A percentile compares a stretch with the other conserved stretches of the same genome.
These are phyloP conservation scores for Syngnathus acus DNA, from an alignment of 2,797 vertebrate genomes.

Conservation along the genomic window DNA sequence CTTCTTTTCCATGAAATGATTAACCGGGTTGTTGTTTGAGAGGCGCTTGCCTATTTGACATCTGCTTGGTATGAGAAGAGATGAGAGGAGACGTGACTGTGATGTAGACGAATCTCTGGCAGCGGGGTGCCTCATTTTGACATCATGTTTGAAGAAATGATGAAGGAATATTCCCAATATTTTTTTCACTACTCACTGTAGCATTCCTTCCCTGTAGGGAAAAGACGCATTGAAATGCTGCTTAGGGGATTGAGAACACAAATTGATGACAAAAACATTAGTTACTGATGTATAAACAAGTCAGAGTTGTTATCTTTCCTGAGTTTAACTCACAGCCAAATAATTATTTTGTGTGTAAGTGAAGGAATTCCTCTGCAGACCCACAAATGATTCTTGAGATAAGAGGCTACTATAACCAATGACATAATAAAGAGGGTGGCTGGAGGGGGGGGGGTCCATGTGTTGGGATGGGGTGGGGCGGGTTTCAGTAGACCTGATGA, in stretches of 20 bases:
- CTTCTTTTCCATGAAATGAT: slow-evolving; percentile 18
- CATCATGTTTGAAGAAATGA: neutral
- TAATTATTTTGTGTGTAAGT: slow-evolving; percentile 19
- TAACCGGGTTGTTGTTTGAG: slow-evolving; percentile 10
- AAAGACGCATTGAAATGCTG: neutral
- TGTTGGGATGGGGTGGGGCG: slow-evolving; percentile 14
- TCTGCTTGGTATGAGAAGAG: slow-evolving; percentile 24
- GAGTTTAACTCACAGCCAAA: neutral
- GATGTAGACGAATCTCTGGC: neutral
- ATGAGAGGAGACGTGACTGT: slow-evolving; percentile 9
- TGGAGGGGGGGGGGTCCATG: slow-evolving; percentile 7
- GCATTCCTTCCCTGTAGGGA: neutral
- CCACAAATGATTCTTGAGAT: slow-evolving; percentile 43
- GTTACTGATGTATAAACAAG: neutral
- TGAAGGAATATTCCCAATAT: neutral
- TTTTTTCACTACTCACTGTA: neutral
- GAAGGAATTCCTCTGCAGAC: slow-evolving; percentile 55
- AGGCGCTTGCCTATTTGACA: slow-evolving; percentile 18
- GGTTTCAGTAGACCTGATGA: slow-evolving; percentile 50
- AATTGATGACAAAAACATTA: neutral
- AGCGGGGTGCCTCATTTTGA: neutral
- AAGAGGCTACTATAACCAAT: slow-evolving; percentile 55
- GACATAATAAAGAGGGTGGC: slow-evolving; percentile 44
- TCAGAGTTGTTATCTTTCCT: neutral
- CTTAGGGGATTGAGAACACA: neutral